Percentiles rank a stretch among this genome's conserved stretches.
Evolutionary conservation across 2,113 vertebrate genomes (phyloP).

Genomic region (Albula glossodonta): DNA sequence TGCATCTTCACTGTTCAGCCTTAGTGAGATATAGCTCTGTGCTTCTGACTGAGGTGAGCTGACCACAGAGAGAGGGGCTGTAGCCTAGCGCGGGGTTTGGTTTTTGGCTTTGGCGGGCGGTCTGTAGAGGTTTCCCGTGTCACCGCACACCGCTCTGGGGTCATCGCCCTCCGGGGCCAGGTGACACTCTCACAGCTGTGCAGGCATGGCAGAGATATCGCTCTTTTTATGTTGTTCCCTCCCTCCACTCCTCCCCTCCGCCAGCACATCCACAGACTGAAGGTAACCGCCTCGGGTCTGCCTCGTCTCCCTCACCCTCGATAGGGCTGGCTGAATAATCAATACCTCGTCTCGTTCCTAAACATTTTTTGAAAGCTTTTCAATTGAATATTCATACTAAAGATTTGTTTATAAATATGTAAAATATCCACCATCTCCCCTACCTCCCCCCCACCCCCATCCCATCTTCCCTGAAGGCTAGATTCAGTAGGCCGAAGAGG

Average conservation of each 20-base stretch:
- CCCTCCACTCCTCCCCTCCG: not conserved
- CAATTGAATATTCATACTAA: slow-evolving; percentile 35
- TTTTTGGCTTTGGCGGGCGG: too few relatives aligned
- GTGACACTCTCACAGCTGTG: not conserved
- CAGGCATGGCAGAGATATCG: not conserved
- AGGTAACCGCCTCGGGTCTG: slow-evolving; percentile 26
- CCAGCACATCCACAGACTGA: too few relatives aligned
- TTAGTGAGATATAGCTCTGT: not conserved
- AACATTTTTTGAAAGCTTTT: slow-evolving; percentile 13
- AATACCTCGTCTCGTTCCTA: slow-evolving; percentile 32
- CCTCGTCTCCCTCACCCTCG: not conserved
- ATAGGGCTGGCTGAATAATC: slow-evolving; percentile 30
- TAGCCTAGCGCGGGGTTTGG: too few relatives aligned
- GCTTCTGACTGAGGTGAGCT: not conserved
- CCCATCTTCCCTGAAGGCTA: slow-evolving; percentile 16
- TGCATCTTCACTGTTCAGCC: too few relatives aligned
- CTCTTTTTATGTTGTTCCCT: not conserved
- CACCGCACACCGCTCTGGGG: too few relatives aligned
- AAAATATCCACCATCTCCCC: not conserved
- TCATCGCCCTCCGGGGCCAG: not conserved
- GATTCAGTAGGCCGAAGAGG: slow-evolving; percentile 22
- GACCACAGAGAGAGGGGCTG: too few relatives aligned
- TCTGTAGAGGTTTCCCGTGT: not conserved
- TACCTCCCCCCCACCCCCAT: not conserved
- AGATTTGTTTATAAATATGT: slow-evolving; percentile 29